Evolutionary conservation across 2,797 vertebrate genomes (phyloP).

Genomic region (Tapera naevia): DNA sequence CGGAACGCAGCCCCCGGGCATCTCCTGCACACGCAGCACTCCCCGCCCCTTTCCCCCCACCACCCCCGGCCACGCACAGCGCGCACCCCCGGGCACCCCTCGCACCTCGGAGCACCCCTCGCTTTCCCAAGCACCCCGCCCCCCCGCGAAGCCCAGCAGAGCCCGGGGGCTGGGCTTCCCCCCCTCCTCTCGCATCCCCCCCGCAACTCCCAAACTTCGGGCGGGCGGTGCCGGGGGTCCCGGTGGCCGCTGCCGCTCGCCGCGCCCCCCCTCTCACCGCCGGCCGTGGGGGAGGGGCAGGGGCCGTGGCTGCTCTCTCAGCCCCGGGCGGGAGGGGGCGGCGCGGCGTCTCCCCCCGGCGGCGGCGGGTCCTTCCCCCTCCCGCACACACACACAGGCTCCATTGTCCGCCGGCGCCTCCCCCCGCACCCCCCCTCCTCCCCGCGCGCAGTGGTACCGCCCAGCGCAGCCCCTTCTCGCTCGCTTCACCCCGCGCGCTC

Average conservation of each 20-base stretch:
- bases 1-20: neutral
- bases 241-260: neutral
- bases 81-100: neutral
- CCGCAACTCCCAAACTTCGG: neutral
- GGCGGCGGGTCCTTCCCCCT: slow-evolving; percentile 72
- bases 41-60: no score
- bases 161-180: neutral
- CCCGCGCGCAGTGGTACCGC: slow-evolving; percentile 49
- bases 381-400: slow-evolving; percentile 79
- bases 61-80: no score
- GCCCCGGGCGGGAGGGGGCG: slow-evolving; percentile 72
- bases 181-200: neutral
- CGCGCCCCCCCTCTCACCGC: slow-evolving; percentile 10
- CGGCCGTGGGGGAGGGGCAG: slow-evolving; percentile 9
- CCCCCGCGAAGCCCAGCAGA: neutral
- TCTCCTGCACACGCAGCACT: neutral
- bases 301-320: slow-evolving; percentile 58
- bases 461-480: slow-evolving; percentile 29
- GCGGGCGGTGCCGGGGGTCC: neutral
- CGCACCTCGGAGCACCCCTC: neutral
- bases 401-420: slow-evolving; percentile 79
- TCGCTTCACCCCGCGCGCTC: neutral
- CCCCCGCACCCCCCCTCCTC: slow-evolving; percentile 7
- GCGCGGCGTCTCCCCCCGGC: slow-evolving; percentile 73
- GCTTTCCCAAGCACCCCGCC: neutral